Percentiles rank a stretch among this genome's conserved stretches.
These are phyloP conservation scores for Pomatorhinus ruficollis DNA, from an alignment of 2,113 vertebrate species.

Conservation along the genomic window DNA sequence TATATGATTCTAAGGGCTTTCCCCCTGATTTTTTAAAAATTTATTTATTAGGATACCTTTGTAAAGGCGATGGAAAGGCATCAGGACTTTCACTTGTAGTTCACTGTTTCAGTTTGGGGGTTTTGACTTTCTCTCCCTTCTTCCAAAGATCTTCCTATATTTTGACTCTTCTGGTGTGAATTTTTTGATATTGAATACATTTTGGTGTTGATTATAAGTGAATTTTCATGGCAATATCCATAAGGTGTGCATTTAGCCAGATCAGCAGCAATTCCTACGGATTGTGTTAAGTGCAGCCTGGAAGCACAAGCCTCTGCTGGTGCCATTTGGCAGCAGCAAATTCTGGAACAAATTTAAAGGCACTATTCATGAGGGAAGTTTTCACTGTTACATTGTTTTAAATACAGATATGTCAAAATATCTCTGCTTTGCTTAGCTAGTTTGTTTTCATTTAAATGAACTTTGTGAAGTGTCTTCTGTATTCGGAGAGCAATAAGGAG, in stretches of 20 bases:
- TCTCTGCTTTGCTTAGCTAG: background rate
- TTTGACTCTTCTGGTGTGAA: background rate
- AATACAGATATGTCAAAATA: conserved; percentile 34
- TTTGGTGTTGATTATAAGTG: background rate
- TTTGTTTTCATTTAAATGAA: conserved; percentile 54
- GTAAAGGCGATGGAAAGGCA: background rate
- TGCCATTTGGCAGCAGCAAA: background rate
- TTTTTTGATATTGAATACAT: background rate
- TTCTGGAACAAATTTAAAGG: conserved; percentile 1
- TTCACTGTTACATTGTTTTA: background rate
- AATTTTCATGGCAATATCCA: background rate
- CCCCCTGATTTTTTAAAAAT: accelerated
- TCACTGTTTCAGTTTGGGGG: background rate
- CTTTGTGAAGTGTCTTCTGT: conserved; percentile 3
- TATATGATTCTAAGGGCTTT: background rate
- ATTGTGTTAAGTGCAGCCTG: background rate
- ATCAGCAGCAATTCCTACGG: background rate
- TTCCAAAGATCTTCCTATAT: background rate
- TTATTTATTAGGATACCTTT: background rate
- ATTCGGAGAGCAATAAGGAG: conserved; percentile 33
- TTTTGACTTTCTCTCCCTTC: background rate
- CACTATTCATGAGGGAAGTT: background rate
- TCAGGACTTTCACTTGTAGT: background rate
- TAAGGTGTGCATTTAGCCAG: background rate
- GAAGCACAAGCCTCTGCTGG: background rate